Evolutionary conservation across 2,797 vertebrate genomes (phyloP).

Genomic region (Gymnothorax reevesii): DNA sequence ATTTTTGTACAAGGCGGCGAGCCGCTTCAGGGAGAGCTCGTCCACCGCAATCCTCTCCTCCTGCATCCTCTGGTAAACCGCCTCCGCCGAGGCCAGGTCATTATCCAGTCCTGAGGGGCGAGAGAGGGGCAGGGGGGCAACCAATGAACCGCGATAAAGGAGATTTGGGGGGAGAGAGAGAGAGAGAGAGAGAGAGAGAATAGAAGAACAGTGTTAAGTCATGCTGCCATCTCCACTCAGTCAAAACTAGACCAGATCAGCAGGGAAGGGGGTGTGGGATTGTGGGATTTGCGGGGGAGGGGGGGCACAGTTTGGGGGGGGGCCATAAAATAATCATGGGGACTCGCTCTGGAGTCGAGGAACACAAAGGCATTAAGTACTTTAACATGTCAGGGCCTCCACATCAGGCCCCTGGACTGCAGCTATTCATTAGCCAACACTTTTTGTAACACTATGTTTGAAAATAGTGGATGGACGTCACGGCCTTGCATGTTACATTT

Average conservation of each 20-base stretch:
- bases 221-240: neutral
- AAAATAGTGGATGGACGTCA: neutral
- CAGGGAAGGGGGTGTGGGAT: conserved; percentile 2
- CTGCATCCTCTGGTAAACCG: conserved; percentile 73
- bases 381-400: conserved; percentile 64
- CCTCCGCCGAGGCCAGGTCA: conserved; percentile 78
- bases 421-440: conserved; percentile 67
- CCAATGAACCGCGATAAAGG: conserved; percentile 24
- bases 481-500: conserved; percentile 58
- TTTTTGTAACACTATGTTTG: conserved; percentile 52
- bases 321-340: conserved; percentile 50
- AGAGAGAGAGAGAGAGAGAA: neutral
- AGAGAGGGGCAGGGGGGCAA: conserved; percentile 39
- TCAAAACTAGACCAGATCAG: conserved; percentile 28
- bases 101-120: conserved; percentile 72
- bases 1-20: conserved; percentile 78
- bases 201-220: neutral
- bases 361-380: conserved; percentile 55
- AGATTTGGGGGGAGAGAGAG: neutral
- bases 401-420: conserved; percentile 64
- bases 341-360: neutral
- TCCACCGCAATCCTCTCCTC: conserved; percentile 67
- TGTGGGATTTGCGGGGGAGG: conserved; percentile 15
- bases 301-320: conserved; percentile 27
- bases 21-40: conserved; percentile 82